Percentiles rank a stretch among this genome's conserved stretches.
phyloP scores from a whole-genome alignment of 2,888 invertebrate genomes.

The Neoscelio sp. region DNA sequence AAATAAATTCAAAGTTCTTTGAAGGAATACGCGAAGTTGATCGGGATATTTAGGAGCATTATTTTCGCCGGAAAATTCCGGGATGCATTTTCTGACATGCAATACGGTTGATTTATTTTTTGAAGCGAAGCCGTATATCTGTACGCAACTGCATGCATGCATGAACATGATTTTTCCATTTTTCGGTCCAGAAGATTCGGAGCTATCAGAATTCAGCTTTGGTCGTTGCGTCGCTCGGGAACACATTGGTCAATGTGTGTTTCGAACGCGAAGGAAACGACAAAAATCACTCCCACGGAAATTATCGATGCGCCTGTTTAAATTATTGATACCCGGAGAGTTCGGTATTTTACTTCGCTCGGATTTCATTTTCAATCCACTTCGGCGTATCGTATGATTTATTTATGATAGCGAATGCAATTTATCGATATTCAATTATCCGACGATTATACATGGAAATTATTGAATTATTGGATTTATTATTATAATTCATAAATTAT shows the following conservation, averaged over 20 bases:
- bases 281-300: conserved; percentile 25
- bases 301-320: conserved; percentile 11
- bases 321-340: conserved; percentile 3
- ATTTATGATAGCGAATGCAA: conserved; percentile 4
- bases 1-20: conserved; percentile 30
- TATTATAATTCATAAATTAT: not conserved
- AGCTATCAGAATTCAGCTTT: conserved; percentile 13
- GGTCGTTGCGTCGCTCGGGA: not conserved
- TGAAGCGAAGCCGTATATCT: conserved; percentile 8
- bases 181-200: conserved; percentile 37
- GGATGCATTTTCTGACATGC: conserved; percentile 39
- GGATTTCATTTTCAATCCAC: not conserved
- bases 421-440: conserved; percentile 29
- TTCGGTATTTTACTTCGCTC: not conserved
- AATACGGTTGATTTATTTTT: conserved; percentile 46
- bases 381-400: not conserved
- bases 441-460: conserved; percentile 19
- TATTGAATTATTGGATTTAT: not conserved
- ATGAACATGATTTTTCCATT: conserved; percentile 60
- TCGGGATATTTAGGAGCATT: conserved; percentile 48
- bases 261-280: conserved; percentile 21
- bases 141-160: conserved; percentile 46
- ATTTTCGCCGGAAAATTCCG: conserved; percentile 27
- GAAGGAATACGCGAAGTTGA: conserved; percentile 32
- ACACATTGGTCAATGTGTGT: conserved; percentile 3